Percentiles rank a stretch among this genome's conserved stretches.
Conservation (phyloP, 2,797 vertebrate species). For the Harpagifer antarcticus region DNA sequence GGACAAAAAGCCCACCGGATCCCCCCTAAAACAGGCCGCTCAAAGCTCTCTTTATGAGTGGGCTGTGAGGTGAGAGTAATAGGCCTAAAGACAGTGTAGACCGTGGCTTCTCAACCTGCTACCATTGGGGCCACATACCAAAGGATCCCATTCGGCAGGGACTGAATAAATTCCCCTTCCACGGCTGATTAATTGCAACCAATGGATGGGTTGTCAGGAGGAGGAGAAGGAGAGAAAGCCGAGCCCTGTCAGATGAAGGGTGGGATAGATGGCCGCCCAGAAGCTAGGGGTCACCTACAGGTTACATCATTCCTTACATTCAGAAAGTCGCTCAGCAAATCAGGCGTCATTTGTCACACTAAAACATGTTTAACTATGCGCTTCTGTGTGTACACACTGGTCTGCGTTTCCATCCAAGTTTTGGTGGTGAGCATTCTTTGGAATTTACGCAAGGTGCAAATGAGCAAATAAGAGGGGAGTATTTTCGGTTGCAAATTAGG, state of each 20-base stretch:
- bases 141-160: conserved; percentile 73
- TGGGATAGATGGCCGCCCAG: conserved; percentile 59
- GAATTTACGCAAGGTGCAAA: not conserved
- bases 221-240: conserved; percentile 50
- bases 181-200: conserved; percentile 82
- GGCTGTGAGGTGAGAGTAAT: conserved; percentile 86
- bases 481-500: not conserved
- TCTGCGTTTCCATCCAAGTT: not conserved
- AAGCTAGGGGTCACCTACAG: conserved; percentile 61
- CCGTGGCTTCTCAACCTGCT: conserved; percentile 82
- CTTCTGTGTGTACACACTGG: not conserved
- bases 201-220: conserved; percentile 74
- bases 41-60: conserved; percentile 82
- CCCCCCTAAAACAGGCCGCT: conserved; percentile 72
- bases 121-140: conserved; percentile 78
- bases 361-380: not conserved
- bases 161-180: conserved; percentile 75
- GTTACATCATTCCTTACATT: conserved; percentile 47
- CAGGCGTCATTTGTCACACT: not conserved
- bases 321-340: conserved; percentile 11
- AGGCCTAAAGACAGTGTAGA: conserved; percentile 76
- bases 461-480: not conserved
- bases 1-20: conserved; percentile 81
- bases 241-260: conserved; percentile 57
- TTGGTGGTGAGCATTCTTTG: not conserved